Conservation (phyloP, 2,797 vertebrate species). For the Cuculus canorus region DNA sequence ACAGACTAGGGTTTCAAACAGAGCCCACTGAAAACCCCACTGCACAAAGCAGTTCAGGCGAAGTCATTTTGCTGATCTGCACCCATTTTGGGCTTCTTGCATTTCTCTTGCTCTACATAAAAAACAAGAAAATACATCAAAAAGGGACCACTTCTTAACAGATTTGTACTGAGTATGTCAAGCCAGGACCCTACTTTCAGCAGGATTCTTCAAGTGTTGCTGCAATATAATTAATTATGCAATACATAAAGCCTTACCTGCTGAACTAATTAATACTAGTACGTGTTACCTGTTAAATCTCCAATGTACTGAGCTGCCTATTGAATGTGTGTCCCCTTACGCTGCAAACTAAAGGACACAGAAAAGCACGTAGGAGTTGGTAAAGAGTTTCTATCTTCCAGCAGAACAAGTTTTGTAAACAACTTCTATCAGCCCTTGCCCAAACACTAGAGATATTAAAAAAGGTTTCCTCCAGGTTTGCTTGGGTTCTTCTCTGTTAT, state of each 20-base stretch:
- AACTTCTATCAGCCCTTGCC: background rate
- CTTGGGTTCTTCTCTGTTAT: background rate
- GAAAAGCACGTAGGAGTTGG: fast-evolving
- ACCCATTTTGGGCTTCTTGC: background rate
- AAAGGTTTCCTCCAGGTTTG: background rate
- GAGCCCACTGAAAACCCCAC: background rate
- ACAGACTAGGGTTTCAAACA: background rate
- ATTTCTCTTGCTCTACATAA: background rate
- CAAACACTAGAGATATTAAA: background rate
- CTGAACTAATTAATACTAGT: background rate
- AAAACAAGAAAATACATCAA: background rate
- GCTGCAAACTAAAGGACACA: background rate
- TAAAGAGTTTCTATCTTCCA: background rate
- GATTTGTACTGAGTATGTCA: background rate
- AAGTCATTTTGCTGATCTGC: background rate
- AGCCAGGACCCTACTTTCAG: background rate
- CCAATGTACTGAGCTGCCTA: background rate
- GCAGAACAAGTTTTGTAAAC: background rate
- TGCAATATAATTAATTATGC: background rate
- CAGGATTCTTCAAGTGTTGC: background rate
- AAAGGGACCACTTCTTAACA: background rate
- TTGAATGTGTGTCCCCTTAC: background rate
- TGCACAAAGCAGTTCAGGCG: background rate
- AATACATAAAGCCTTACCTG: background rate
- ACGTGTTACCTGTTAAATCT: background rate